Evolutionary conservation across 2,888 invertebrate genomes (phyloP).

Genomic region (Rhaphigaster nebulosa): DNA sequence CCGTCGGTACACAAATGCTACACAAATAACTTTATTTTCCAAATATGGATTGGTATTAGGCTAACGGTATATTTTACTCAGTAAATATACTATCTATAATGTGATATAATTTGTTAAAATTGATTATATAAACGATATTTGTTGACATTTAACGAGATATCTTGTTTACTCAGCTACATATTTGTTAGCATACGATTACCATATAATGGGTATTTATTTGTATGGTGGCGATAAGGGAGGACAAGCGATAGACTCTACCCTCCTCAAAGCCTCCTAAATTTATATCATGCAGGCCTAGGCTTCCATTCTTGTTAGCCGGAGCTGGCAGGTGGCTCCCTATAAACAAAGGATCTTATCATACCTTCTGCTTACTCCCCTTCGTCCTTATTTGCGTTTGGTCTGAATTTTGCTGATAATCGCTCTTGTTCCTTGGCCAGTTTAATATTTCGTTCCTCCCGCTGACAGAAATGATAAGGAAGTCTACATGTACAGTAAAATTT

Average conservation of each 20-base stretch:
- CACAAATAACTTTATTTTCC: no score
- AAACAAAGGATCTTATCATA: conserved; percentile 48
- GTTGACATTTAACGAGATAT: not conserved
- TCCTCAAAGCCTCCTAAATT: conserved; percentile 16
- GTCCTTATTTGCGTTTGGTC: conserved; percentile 24
- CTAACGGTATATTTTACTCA: no score
- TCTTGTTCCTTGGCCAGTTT: not conserved
- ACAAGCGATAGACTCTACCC: conserved; percentile 25
- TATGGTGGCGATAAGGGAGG: not conserved
- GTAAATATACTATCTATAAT: not conserved
- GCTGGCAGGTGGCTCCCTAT: not conserved
- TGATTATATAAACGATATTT: not conserved
- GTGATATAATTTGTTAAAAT: not conserved
- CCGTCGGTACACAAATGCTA: no score
- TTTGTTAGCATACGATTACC: not conserved
- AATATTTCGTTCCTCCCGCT: not conserved
- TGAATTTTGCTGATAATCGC: conserved; percentile 27
- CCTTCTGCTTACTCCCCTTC: conserved; percentile 20
- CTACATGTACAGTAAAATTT: not conserved
- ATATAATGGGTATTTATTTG: conserved; percentile 21
- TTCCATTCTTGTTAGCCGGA: conserved; percentile 35
- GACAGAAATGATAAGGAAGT: not conserved
- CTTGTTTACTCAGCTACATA: conserved; percentile 1
- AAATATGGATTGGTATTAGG: no score
- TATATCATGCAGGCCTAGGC: conserved; percentile 26